Percentiles rank a stretch among this genome's conserved stretches.
These are phyloP conservation scores for Tapera naevia DNA, from an alignment of 2,797 vertebrate species.

Conservation along the genomic window DNA sequence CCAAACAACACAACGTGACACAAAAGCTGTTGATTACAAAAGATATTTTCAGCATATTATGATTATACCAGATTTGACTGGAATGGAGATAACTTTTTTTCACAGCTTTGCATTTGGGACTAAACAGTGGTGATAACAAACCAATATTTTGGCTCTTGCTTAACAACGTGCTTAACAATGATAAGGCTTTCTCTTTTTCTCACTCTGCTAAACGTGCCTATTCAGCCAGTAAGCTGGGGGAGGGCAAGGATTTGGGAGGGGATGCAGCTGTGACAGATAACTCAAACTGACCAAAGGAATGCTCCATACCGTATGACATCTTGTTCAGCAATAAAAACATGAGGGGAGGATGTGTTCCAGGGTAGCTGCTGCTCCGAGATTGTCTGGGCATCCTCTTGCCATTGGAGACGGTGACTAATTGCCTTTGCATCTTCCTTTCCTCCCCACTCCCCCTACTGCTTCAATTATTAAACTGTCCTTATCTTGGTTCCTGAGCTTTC, in stretches of 20 bases:
- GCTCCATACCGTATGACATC: not conserved
- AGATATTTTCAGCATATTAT: not conserved
- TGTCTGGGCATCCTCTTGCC: not conserved
- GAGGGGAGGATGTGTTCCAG: not conserved
- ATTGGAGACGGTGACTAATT: too few relatives aligned
- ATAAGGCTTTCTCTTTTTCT: not conserved
- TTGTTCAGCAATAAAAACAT: not conserved
- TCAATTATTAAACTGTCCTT: too few relatives aligned
- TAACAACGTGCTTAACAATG: fast-evolving
- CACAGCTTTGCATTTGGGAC: not conserved
- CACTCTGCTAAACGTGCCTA: not conserved
- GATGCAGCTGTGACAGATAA: not conserved
- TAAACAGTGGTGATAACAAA: not conserved
- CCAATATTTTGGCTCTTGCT: fast-evolving
- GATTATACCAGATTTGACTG: not conserved
- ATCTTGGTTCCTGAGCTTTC: too few relatives aligned
- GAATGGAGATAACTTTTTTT: not conserved
- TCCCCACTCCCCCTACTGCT: too few relatives aligned
- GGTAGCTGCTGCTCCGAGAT: not conserved
- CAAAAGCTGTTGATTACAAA: not conserved
- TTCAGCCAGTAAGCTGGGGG: fast-evolving
- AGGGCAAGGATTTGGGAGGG: not conserved
- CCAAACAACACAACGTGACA: fast-evolving
- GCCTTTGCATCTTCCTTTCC: too few relatives aligned
- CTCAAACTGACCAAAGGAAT: not conserved